Evolutionary conservation across 2,888 invertebrate species (phyloP).

Genomic region (Pollenia amentaria): DNA sequence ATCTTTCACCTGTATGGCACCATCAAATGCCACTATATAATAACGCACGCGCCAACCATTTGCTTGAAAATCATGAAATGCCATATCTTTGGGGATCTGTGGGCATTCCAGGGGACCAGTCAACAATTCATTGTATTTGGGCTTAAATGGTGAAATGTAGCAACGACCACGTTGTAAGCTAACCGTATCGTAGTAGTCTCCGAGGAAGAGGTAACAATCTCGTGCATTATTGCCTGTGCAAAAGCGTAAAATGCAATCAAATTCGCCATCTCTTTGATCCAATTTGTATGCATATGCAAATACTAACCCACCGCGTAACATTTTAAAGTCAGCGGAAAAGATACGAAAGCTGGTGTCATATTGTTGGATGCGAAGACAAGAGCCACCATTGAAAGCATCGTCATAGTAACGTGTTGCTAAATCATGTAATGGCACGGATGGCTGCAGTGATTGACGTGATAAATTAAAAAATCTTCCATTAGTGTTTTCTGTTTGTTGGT

Average conservation of each 20-base stretch:
- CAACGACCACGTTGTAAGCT: conserved; percentile 77
- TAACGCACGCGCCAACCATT: conserved; percentile 81
- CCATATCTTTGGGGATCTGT: conserved; percentile 76
- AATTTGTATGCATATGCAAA: conserved; percentile 81
- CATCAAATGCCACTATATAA: conserved; percentile 79
- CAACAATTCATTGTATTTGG: conserved; percentile 72
- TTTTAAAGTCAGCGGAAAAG: conserved; percentile 80
- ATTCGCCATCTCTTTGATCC: conserved; percentile 72
- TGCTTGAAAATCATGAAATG: conserved; percentile 71
- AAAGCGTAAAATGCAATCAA: conserved; percentile 80
- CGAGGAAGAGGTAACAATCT: conserved; percentile 80
- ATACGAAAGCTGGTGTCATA: conserved; percentile 83
- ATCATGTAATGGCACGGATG: conserved; percentile 82
- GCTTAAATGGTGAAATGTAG: conserved; percentile 78
- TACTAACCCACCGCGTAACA: conserved; percentile 79
- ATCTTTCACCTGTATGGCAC: conserved; percentile 78
- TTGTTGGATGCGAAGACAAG: conserved; percentile 85
- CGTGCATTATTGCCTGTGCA: conserved; percentile 73
- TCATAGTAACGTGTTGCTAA: conserved; percentile 81
- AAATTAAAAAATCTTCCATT: conserved; percentile 87
- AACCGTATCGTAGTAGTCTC: conserved; percentile 76
- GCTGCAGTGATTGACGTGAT: conserved; percentile 87
- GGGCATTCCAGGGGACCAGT: conserved; percentile 68
- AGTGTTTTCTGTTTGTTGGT: conserved; percentile 1
- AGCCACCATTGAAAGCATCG: conserved; percentile 86